phyloP scores from a whole-genome alignment of 2,797 vertebrate species.

The Coregonus sp. region DNA sequence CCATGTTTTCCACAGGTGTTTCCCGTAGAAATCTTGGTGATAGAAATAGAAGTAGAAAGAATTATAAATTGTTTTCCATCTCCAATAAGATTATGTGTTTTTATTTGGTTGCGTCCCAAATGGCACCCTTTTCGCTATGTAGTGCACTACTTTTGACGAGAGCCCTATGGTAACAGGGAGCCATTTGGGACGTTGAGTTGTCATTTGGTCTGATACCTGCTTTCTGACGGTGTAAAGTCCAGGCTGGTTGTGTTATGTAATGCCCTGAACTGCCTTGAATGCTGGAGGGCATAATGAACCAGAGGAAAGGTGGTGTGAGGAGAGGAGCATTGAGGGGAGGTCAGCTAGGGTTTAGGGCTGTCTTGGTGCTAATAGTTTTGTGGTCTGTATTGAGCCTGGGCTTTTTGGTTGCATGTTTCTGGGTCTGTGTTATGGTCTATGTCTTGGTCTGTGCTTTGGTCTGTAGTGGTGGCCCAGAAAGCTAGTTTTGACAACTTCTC shows the following conservation, averaged over 20 bases:
- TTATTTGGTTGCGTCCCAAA: neutral
- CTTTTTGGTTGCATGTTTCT: neutral
- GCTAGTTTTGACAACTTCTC: neutral
- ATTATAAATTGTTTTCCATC: too few species aligned
- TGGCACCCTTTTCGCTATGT: neutral
- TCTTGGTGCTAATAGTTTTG: too few species aligned
- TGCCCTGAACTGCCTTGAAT: neutral
- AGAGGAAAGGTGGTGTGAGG: neutral
- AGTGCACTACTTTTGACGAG: too few species aligned
- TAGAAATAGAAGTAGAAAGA: too few species aligned
- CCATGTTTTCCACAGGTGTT: too few species aligned
- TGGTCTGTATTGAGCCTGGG: neutral
- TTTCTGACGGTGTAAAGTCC: neutral
- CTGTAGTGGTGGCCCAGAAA: neutral
- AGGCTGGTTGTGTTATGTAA: neutral
- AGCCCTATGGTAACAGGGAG: too few species aligned
- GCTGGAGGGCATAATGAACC: too few species aligned
- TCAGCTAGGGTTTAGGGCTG: neutral
- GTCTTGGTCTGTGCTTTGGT: neutral
- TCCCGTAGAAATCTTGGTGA: too few species aligned
- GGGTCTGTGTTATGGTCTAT: neutral
- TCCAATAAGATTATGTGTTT: too few species aligned
- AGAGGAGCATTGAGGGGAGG: neutral
- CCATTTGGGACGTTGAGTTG: neutral
- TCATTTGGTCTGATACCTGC: too few species aligned